Conservation (phyloP, 2,113 vertebrate species). For the Lethenteron camtschaticum region DNA sequence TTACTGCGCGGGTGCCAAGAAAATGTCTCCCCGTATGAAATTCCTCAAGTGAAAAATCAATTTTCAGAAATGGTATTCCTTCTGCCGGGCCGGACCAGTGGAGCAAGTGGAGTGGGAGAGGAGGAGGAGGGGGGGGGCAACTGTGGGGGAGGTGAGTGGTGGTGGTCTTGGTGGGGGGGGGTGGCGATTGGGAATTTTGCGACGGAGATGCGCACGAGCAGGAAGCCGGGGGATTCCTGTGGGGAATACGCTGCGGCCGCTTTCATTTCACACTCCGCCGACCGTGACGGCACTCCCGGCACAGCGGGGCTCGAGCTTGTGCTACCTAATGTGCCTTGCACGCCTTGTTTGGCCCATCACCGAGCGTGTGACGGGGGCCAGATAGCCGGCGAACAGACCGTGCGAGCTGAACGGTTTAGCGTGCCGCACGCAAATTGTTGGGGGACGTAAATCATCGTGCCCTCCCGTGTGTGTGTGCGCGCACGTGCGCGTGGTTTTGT, state of each 20-base stretch:
- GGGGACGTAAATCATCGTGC: too few relatives aligned
- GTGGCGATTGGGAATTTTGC: too few relatives aligned
- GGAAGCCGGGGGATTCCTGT: neutral
- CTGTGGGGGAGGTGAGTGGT: too few relatives aligned
- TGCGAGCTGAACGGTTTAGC: too few relatives aligned
- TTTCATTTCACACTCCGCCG: conserved; percentile 6
- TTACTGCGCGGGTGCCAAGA: neutral
- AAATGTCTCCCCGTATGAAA: conserved; percentile 1
- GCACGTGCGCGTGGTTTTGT: too few relatives aligned
- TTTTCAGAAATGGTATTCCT: conserved; percentile 6
- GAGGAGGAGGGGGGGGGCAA: too few relatives aligned
- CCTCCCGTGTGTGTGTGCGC: too few relatives aligned
- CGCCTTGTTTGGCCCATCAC: conserved; percentile 2
- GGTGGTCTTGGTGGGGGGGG: too few relatives aligned
- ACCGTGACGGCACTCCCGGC: neutral
- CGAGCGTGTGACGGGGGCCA: neutral
- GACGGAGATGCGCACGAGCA: neutral
- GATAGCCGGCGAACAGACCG: too few relatives aligned
- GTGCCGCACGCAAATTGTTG: too few relatives aligned
- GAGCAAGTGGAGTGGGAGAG: too few relatives aligned
- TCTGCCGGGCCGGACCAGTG: conserved; percentile 1
- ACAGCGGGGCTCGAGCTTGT: neutral
- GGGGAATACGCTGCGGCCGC: neutral
- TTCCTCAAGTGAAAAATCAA: conserved; percentile 6
- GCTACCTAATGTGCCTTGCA: neutral